Evolutionary conservation across 1,140 invertebrate genomes (phyloP).

Genomic region (Apis dorsata): DNA sequence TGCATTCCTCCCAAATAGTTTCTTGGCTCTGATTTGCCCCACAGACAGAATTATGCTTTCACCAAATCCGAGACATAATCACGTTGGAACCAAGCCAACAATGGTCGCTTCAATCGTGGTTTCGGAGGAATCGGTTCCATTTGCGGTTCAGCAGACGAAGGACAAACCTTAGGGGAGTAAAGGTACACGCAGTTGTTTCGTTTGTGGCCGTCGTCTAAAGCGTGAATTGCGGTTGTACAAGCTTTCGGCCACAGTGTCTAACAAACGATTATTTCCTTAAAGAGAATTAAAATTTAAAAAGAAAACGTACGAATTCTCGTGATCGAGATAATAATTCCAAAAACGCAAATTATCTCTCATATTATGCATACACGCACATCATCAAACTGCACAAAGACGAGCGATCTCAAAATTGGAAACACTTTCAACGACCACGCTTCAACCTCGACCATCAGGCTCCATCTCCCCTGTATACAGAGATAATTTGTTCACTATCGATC

Average conservation of each 20-base stretch:
- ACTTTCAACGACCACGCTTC: neutral
- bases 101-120: conserved; percentile 38
- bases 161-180: conserved; percentile 13
- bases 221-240: neutral
- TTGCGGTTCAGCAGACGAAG: conserved; percentile 32
- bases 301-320: no score
- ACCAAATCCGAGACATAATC: conserved; percentile 31
- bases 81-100: conserved; percentile 28
- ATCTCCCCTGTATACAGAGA: neutral
- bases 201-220: conserved; percentile 5
- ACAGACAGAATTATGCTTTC: conserved; percentile 14
- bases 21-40: neutral
- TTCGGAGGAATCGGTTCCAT: conserved; percentile 43
- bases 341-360: no score
- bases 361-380: neutral
- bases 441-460: no score
- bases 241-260: neutral
- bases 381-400: neutral
- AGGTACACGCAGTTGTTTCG: conserved; percentile 32
- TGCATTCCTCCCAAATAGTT: neutral
- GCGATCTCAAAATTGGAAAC: conserved; percentile 27
- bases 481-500: conserved; percentile 47
- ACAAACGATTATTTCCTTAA: no score
- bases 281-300: neutral
- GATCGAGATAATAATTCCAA: no score